These are phyloP conservation scores for Hydrotaea cyrtoneurina DNA, from an alignment of 2,888 invertebrate genomes.

Conservation along the genomic window DNA sequence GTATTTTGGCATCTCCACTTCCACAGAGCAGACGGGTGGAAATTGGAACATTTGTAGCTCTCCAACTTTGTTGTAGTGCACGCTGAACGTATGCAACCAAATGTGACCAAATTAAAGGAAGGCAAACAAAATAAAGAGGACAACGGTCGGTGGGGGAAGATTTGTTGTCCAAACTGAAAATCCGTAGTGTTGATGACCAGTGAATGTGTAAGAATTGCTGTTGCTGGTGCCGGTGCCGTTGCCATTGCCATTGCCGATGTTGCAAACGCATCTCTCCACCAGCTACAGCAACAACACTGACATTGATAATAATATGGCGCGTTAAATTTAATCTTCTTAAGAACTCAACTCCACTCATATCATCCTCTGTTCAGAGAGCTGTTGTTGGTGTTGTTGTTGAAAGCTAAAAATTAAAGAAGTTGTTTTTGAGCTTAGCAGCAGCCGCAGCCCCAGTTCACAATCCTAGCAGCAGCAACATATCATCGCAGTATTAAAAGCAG, in stretches of 20 bases:
- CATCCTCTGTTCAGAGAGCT: neutral
- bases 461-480: constrained; percentile 47
- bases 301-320: constrained; percentile 71
- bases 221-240: constrained; percentile 25
- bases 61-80: constrained; percentile 23
- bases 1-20: constrained; percentile 58
- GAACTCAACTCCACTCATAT: constrained; percentile 64
- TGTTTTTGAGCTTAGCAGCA: constrained; percentile 27
- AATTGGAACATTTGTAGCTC: constrained; percentile 19
- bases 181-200: constrained; percentile 67
- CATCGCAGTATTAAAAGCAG: constrained; percentile 58
- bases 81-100: neutral
- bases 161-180: constrained; percentile 41
- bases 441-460: too few species aligned
- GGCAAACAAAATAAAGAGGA: constrained; percentile 20
- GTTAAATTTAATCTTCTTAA: constrained; percentile 72
- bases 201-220: constrained; percentile 65
- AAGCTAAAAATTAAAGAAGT: constrained; percentile 14
- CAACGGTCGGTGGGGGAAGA: constrained; percentile 32
- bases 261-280: neutral
- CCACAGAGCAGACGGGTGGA: neutral
- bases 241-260: constrained; percentile 15
- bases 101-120: constrained; percentile 50
- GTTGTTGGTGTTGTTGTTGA: neutral
- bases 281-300: constrained; percentile 55